These are phyloP conservation scores for Hypsibius dujardini DNA, from an alignment of 1,140 invertebrate genomes.

Conservation along the genomic window DNA sequence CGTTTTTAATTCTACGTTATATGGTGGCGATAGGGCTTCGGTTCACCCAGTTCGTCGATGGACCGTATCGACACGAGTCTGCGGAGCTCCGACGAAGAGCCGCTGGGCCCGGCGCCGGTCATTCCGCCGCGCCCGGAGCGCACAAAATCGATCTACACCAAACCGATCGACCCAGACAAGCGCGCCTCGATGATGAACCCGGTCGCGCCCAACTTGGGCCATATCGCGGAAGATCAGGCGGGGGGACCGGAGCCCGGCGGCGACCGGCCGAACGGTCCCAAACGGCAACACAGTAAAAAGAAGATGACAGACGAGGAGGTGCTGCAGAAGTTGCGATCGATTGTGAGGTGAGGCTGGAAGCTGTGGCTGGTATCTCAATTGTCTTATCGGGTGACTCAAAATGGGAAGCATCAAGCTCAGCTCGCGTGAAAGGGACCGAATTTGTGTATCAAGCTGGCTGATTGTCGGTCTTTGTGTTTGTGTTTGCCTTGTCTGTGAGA, in stretches of 20 bases:
- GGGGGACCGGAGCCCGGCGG: conserved; percentile 31
- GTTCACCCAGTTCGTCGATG: not conserved
- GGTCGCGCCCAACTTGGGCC: no score
- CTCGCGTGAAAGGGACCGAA: no score
- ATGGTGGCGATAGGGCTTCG: not conserved
- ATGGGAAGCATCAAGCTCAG: no score
- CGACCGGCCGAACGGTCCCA: conserved; percentile 37
- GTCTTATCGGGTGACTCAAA: not conserved
- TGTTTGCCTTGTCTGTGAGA: not conserved
- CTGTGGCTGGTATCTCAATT: no score
- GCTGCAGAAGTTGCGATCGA: conserved; percentile 55
- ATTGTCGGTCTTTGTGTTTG: no score
- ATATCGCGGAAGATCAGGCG: conserved; percentile 22
- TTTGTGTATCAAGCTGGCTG: no score
- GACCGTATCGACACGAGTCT: not conserved
- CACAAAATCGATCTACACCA: conserved; percentile 29
- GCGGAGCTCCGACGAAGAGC: not conserved
- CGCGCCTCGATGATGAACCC: conserved; percentile 21
- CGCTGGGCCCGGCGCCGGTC: conserved; percentile 20
- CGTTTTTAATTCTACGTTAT: no score
- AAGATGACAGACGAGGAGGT: conserved; percentile 95
- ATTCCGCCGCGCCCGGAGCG: conserved; percentile 28
- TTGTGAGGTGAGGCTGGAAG: conserved; percentile 42
- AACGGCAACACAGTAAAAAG: conserved; percentile 64
- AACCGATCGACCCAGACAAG: conserved; percentile 21